Conservation (phyloP, 2,797 vertebrate genomes). For the Lophotriccus pileatus region DNA sequence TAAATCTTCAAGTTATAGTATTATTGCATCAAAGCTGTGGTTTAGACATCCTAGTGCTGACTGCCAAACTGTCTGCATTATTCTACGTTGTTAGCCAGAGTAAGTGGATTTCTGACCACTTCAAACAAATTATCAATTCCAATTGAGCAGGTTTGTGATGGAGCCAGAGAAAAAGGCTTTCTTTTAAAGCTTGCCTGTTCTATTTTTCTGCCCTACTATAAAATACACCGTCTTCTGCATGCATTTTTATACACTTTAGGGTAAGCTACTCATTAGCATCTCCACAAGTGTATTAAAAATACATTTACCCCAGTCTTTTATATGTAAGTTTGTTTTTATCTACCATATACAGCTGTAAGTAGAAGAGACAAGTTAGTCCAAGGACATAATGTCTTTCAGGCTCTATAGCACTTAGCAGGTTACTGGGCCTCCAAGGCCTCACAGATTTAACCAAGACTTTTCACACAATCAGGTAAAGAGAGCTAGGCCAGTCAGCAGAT, state of each 20-base stretch:
- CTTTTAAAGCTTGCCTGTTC: neutral
- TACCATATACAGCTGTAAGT: constrained; percentile 49
- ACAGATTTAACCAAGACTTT: constrained; percentile 91
- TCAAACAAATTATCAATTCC: constrained; percentile 8
- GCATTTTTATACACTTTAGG: neutral
- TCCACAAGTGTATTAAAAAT: constrained; percentile 23
- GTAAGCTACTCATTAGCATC: constrained; percentile 25
- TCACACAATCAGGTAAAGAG: constrained; percentile 95
- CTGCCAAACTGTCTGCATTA: constrained; percentile 9
- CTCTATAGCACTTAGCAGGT: constrained; percentile 88
- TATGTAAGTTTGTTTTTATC: constrained; percentile 41
- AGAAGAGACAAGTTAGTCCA: constrained; percentile 80
- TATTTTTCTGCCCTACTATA: neutral
- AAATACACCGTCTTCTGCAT: neutral
- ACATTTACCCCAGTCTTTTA: constrained; percentile 7
- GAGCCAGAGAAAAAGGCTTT: neutral
- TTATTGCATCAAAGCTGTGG: constrained; percentile 4
- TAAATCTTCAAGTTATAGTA: neutral
- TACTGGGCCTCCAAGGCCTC: constrained; percentile 84
- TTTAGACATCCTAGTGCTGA: neutral
- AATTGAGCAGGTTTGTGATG: neutral
- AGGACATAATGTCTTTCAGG: constrained; percentile 92
- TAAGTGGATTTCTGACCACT: constrained; percentile 2
- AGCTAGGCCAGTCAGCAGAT: constrained; percentile 73
- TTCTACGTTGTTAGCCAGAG: neutral